These are phyloP conservation scores for Blastobasis adustella DNA, from an alignment of 2,888 invertebrate genomes.

Conservation along the genomic window DNA sequence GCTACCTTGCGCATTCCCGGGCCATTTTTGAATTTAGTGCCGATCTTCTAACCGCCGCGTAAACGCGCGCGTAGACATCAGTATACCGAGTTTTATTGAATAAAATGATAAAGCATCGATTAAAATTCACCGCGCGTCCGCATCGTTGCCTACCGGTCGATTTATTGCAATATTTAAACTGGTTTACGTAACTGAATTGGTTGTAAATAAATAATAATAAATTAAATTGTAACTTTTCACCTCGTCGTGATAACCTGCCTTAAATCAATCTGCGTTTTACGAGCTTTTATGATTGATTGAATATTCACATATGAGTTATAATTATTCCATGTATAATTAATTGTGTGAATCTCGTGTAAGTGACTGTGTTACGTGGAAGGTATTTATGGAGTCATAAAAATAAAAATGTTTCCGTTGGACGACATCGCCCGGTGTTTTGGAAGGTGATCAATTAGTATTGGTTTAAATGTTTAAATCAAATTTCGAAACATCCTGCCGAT, in stretches of 20 bases:
- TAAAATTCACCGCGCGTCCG: slow-evolving; percentile 41
- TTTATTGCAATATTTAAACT: slow-evolving; percentile 30
- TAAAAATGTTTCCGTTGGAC: background rate
- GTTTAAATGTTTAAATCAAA: slow-evolving; percentile 6
- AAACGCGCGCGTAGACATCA: slow-evolving; percentile 23
- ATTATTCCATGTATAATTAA: slow-evolving; percentile 23
- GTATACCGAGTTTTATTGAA: slow-evolving; percentile 12
- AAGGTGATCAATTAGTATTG: slow-evolving; percentile 8
- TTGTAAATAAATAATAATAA: slow-evolving; percentile 41
- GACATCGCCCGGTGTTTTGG: background rate
- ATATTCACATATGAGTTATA: slow-evolving; percentile 24
- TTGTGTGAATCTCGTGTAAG: slow-evolving; percentile 14
- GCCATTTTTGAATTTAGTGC: slow-evolving; percentile 41
- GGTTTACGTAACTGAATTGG: slow-evolving; percentile 20
- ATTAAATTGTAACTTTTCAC: slow-evolving; percentile 25
- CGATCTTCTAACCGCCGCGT: slow-evolving; percentile 36
- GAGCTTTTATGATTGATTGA: slow-evolving; percentile 25
- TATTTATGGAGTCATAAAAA: background rate
- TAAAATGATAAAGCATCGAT: slow-evolving; percentile 29
- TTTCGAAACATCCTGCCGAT: slow-evolving; percentile 15
- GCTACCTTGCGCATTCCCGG: slow-evolving; percentile 37
- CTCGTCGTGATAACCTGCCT: slow-evolving; percentile 27
- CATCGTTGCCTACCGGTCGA: slow-evolving; percentile 28
- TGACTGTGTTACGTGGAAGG: slow-evolving; percentile 4
- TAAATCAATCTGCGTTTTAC: slow-evolving; percentile 25